These are phyloP conservation scores for Digitonthophagus gazella DNA, from an alignment of 2,888 invertebrate species.

Conservation along the genomic window DNA sequence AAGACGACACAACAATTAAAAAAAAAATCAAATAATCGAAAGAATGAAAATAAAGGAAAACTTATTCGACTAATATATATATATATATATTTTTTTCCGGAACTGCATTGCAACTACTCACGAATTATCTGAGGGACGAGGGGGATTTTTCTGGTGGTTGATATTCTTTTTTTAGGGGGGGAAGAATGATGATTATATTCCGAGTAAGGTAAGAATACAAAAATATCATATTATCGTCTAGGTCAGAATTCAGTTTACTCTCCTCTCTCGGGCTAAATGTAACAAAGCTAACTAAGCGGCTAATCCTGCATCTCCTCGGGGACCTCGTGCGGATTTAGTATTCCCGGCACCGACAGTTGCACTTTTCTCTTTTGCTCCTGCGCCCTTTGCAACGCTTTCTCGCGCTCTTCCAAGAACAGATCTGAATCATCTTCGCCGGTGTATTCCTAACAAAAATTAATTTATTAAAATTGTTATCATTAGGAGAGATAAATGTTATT, in stretches of 20 bases:
- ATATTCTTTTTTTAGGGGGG: too few species aligned
- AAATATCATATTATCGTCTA: slow-evolving; percentile 31
- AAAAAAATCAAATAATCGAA: too few species aligned
- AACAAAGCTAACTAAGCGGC: slow-evolving; percentile 34
- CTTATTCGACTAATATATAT: too few species aligned
- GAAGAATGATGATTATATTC: slow-evolving; percentile 30
- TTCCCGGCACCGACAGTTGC: slow-evolving; percentile 94
- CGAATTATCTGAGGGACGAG: too few species aligned
- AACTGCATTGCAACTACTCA: slow-evolving; percentile 38
- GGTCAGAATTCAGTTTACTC: slow-evolving; percentile 29
- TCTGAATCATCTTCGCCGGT: slow-evolving; percentile 98
- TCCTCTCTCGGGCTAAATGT: slow-evolving; percentile 21
- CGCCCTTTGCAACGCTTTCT: slow-evolving; percentile 82
- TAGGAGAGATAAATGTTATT: too few species aligned
- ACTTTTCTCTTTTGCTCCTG: slow-evolving; percentile 91
- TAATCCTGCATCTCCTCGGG: slow-evolving; percentile 95
- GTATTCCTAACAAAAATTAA: slow-evolving; percentile 73
- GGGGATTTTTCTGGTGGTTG: too few species aligned
- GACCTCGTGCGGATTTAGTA: slow-evolving; percentile 92
- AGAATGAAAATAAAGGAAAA: too few species aligned
- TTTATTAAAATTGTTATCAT: too few species aligned
- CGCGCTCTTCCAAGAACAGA: slow-evolving; percentile 94
- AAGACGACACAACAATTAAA: too few species aligned
- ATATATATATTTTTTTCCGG: too few species aligned
- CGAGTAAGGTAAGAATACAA: slow-evolving; percentile 31